Percentiles rank a stretch among this genome's conserved stretches.
Evolutionary conservation across 1,140 invertebrate genomes (phyloP).

Genomic region (Maniola jurtina): DNA sequence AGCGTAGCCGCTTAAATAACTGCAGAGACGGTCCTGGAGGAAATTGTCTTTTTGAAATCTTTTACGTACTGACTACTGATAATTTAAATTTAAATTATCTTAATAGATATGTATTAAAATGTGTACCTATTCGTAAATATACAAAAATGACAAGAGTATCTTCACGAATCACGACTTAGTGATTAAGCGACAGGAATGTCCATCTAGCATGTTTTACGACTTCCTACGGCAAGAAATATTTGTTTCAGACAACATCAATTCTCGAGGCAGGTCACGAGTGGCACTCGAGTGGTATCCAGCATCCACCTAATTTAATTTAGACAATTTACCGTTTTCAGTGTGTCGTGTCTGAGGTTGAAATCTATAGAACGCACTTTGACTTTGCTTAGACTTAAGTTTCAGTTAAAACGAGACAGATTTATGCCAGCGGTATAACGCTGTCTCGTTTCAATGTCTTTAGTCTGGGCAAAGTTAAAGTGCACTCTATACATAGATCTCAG

Average conservation of each 20-base stretch:
- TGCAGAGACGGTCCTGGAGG: no score
- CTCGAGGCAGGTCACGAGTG: constrained; percentile 44
- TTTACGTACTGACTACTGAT: no score
- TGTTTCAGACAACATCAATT: constrained; percentile 40
- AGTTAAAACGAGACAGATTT: no score
- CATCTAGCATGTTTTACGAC: constrained; percentile 39
- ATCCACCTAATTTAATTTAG: constrained; percentile 64
- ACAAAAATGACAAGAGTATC: constrained; percentile 1
- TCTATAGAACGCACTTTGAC: no score
- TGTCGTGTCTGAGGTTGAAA: constrained; percentile 49
- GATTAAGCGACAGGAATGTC: constrained; percentile 28
- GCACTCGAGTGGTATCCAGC: constrained; percentile 44
- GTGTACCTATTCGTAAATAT: neutral
- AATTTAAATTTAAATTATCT: no score
- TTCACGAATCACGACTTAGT: constrained; percentile 24
- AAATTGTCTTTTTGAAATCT: no score
- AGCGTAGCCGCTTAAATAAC: no score
- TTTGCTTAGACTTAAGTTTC: no score
- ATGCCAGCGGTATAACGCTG: no score
- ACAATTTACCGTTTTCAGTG: constrained; percentile 61
- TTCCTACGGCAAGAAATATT: constrained; percentile 35
- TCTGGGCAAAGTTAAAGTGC: no score
- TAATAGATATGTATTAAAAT: neutral
- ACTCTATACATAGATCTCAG: no score
- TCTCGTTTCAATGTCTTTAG: no score